These are phyloP conservation scores for Ichneumoninae sp. DNA, from an alignment of 2,888 invertebrate genomes.

Conservation along the genomic window DNA sequence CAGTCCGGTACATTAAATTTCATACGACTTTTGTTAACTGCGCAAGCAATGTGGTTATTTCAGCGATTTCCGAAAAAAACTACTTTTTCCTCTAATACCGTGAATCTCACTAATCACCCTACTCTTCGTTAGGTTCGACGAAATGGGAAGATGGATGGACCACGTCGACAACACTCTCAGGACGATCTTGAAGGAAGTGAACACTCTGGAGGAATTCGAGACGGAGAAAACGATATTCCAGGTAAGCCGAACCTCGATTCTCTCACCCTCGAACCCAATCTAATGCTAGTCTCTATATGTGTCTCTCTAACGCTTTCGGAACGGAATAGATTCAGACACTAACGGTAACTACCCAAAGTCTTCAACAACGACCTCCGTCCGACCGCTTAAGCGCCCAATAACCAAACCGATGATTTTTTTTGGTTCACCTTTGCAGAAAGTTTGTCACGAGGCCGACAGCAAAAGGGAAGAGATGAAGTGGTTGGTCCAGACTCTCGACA, in stretches of 20 bases:
- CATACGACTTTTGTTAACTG: no score
- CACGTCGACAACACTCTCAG: constrained; percentile 93
- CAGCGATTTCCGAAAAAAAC: not conserved
- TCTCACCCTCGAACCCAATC: not conserved
- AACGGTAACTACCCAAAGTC: constrained; percentile 78
- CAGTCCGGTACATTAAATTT: no score
- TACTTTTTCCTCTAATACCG: not conserved
- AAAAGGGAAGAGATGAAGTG: constrained; percentile 98
- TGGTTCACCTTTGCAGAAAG: constrained; percentile 86
- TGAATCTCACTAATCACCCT: not conserved
- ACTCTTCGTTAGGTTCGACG: constrained; percentile 86
- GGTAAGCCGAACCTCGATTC: constrained; percentile 85
- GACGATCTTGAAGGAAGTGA: constrained; percentile 93
- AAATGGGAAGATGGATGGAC: constrained; percentile 96
- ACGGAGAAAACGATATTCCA: constrained; percentile 95
- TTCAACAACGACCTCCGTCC: not conserved
- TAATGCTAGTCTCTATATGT: constrained; percentile 54
- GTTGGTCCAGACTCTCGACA: constrained; percentile 96
- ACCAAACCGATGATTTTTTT: not conserved
- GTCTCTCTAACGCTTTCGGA: constrained; percentile 69
- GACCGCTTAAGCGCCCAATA: not conserved
- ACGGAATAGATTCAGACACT: constrained; percentile 78
- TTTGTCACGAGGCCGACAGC: constrained; percentile 95
- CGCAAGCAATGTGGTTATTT: no score
- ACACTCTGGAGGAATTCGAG: constrained; percentile 95